A percentile compares a stretch with the other conserved stretches of the same genome.
These are phyloP conservation scores for Serilophus lunatus DNA, from an alignment of 2,113 vertebrate genomes.

Conservation along the genomic window DNA sequence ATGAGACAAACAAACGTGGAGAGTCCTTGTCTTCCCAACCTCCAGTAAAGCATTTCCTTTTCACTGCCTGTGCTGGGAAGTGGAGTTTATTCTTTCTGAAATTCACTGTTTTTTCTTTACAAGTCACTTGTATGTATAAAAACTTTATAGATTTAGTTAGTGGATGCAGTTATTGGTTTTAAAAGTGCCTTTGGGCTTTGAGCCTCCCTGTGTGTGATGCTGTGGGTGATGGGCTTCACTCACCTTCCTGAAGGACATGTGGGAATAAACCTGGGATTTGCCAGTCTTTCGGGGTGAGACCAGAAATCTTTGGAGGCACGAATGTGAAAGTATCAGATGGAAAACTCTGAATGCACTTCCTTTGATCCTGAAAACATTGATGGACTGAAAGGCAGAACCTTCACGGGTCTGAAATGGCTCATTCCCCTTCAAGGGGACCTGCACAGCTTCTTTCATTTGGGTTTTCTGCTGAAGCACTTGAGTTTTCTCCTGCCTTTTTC, in stretches of 20 bases:
- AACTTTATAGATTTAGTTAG: not conserved
- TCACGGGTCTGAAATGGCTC: not conserved
- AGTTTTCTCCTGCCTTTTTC: not conserved
- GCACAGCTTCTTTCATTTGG: not conserved
- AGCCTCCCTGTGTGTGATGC: not conserved
- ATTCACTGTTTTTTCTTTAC: not conserved
- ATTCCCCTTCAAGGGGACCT: not conserved
- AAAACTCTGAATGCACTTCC: not conserved
- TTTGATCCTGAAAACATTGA: not conserved
- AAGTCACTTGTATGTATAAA: not conserved
- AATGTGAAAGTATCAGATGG: not conserved
- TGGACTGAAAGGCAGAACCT: not conserved
- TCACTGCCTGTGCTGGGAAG: not conserved
- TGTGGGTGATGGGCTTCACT: not conserved
- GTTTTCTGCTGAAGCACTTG: not conserved
- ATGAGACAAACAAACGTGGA: not conserved
- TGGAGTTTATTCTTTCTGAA: not conserved
- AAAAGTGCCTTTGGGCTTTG: not conserved
- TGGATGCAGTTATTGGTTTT: not conserved
- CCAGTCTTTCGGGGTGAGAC: not conserved
- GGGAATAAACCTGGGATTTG: not conserved
- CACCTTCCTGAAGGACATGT: not conserved
- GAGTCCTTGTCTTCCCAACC: not conserved
- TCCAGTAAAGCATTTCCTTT: not conserved
- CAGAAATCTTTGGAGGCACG: not conserved